Evolutionary conservation across 1,140 invertebrate genomes (phyloP), one percentile per base, ranked within the genome.

Genomic region (Xylocopa sonorina): DNA sequence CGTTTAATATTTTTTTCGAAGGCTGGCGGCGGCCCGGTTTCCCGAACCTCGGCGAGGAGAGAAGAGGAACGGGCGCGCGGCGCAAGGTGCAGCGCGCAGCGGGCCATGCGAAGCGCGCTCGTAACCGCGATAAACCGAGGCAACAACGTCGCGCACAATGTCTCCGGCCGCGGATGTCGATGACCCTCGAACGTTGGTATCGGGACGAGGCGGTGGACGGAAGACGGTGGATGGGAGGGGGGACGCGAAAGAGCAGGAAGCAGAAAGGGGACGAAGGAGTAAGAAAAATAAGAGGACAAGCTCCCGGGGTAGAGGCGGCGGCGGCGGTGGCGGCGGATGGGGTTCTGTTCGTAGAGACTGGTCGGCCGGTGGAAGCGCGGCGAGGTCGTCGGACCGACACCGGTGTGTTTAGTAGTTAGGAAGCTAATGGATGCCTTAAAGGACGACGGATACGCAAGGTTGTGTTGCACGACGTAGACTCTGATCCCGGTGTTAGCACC

Each of bases 111-210:
- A n/a, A n/a, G n/a, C 62, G 41, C 32, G 62, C 57, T 51, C 63
- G 79, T 76, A 82, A 88, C 83, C 57, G 72, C 76, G 74, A 57
- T 77, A 81, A 71, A n/a, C n/a, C 69, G 76, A 64, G 64, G 72
- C 57, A 77, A 68, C 67, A 16, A 51, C 73, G 82, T 80, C 81
- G 84, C 82, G 81, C 68, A 80, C 87, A 85, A 88, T 85, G 88
- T 84, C 87, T 84, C 81, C 78, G 69, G 79, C 46, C 38, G 62
- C 69, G 43, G 67, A 86, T 87, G 89, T 89, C 88, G 88, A 88
- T 90, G 87, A 90, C 89, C 88, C 82, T 86, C 75, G 68, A 79
- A 81, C 82, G 78, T 76, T 53, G 72, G 60, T 78, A 78, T 67
- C 71, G 71, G 71, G 24, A 58, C 48, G 46, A 77, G 7, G n/a